A percentile compares a stretch with the other conserved stretches of the same genome.
Conservation (phyloP, 37 sponge, comb jelly and placozoan genomes). For the Aphrocallistes beatrix region DNA sequence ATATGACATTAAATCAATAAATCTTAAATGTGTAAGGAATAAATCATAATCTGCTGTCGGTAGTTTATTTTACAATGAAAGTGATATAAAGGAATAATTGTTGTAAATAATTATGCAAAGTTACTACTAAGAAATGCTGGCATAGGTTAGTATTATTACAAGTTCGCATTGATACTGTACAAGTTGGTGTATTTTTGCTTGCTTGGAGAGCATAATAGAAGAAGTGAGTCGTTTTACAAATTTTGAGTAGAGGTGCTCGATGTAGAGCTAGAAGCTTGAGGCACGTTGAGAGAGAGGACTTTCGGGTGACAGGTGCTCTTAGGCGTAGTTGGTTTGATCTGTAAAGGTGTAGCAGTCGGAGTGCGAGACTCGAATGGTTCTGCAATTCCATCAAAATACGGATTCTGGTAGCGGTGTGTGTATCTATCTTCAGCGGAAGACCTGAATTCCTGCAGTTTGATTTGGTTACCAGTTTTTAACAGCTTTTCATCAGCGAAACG, state of each 20-base stretch:
- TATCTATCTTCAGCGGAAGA: slow-evolving; percentile 57
- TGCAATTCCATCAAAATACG: slow-evolving; percentile 26
- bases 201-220: no score
- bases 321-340: not conserved
- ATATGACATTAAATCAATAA: no score
- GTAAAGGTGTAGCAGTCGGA: not conserved
- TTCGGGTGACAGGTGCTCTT: not conserved
- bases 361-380: not conserved
- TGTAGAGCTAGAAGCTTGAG: not conserved
- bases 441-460: slow-evolving; percentile 67
- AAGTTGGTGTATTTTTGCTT: no score
- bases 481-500: slow-evolving; percentile 31
- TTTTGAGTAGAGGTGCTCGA: not conserved
- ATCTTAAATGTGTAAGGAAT: no score
- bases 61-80: no score
- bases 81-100: no score
- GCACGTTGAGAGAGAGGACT: not conserved
- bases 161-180: no score
- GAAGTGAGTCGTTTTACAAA: no score
- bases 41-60: no score
- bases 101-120: no score
- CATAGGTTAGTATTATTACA: no score
- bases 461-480: slow-evolving; percentile 53
- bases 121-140: no score
- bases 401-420: slow-evolving; percentile 70